Evolutionary conservation across 2,888 invertebrate genomes (phyloP), one percentile per base, ranked within the genome.

Genomic region (Phragmatobia fuliginosa): DNA sequence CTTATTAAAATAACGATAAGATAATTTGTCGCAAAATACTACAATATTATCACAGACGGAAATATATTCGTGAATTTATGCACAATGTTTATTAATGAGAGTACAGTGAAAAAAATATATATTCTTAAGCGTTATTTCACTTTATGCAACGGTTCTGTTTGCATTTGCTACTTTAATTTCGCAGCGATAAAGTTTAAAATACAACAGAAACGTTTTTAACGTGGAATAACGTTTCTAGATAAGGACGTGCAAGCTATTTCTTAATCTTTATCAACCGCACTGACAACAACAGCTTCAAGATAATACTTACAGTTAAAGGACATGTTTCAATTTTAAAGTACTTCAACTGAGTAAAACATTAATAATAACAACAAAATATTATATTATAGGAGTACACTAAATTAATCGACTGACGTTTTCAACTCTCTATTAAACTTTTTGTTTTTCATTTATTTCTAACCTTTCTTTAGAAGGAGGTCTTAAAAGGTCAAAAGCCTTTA

Each of bases 1-100:
- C 71, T 71, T 71, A 74, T 70, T 75, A 73, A 78, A 76, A 74
- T 71, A 60, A 38, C 58, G n/a, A 68, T 70, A 70, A 49, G 32
- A 80, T 80, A 64, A 70, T 49, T 28, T 65, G 60, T 32, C 61
- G 52, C 71, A 58, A 33, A 21, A 18, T 66, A 71, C 71, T 77
- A 41, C 41, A 41, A n/a, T 41, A 72, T 71, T 62, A 36, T 33
- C 18, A 14, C 52, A 31, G 71, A 71, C 75, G 70, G 25, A 41
- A 33, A n/a, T 64, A 52, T 18, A 33, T 33, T 25, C 33, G 25
- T 10, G 21, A 25, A 62, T 31, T 62, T 41, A 25, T 41, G 31
- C 8, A 45, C 11, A 25, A 52, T 49, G 8, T 52, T 52, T 52
- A 52, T 14, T 52, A 25, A 52, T n/a, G 25, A 52, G 52, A 25